A percentile compares a stretch with the other conserved stretches of the same genome.
These are phyloP conservation scores for Acrocera orbiculus DNA, from an alignment of 2,888 invertebrate species.

Conservation along the genomic window DNA sequence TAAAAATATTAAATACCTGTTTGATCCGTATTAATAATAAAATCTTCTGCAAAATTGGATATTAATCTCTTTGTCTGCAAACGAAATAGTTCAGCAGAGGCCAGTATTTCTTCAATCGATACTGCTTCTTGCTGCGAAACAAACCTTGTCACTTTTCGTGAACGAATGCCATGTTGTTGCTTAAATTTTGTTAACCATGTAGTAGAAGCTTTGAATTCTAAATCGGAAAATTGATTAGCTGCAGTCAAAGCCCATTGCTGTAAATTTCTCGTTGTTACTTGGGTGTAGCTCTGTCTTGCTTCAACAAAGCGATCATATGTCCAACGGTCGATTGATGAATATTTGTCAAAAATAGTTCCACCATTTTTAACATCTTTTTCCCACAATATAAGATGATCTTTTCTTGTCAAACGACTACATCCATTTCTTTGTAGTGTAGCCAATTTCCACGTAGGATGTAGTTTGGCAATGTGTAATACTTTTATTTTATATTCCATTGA, in stretches of 20 bases:
- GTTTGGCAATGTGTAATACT: background rate
- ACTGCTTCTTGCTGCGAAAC: constrained; percentile 2
- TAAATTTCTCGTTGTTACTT: constrained; percentile 5
- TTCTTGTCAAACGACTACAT: constrained; percentile 2
- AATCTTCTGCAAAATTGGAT: background rate
- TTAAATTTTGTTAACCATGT: constrained; percentile 1
- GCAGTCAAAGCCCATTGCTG: constrained; percentile 5
- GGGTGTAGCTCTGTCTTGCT: constrained; percentile 1
- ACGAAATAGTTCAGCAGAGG: background rate
- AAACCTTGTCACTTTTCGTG: constrained; percentile 2
- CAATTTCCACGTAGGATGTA: background rate
- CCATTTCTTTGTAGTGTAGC: constrained; percentile 1
- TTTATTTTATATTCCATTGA: too few relatives aligned
- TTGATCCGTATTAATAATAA: constrained; percentile 1
- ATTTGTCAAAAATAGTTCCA: constrained; percentile 2
- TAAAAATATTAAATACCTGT: background rate
- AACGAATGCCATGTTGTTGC: constrained; percentile 1
- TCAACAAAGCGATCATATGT: constrained; percentile 2
- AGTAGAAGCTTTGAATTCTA: constrained; percentile 2
- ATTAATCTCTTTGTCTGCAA: background rate
- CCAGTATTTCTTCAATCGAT: constrained; percentile 1
- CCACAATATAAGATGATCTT: background rate
- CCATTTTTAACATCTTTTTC: constrained; percentile 2
- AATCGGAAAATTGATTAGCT: constrained; percentile 1
- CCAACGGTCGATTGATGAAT: background rate